phyloP scores from a whole-genome alignment of 2,888 invertebrate species.

The Tenthredo notha region DNA sequence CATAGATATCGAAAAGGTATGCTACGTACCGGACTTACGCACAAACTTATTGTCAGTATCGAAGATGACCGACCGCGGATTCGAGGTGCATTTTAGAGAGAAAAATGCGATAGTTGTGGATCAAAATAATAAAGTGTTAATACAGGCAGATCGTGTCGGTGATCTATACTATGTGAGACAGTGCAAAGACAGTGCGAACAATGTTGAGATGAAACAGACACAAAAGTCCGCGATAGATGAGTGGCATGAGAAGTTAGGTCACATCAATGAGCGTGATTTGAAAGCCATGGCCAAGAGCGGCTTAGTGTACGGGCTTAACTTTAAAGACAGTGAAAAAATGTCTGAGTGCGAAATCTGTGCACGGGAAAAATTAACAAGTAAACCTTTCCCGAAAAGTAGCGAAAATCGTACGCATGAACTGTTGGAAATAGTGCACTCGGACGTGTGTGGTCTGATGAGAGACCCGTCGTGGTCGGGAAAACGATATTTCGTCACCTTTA shows the following conservation, averaged over 20 bases:
- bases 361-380: conserved; percentile 53
- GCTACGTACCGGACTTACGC: not conserved
- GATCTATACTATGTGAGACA: not conserved
- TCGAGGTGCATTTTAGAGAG: not conserved
- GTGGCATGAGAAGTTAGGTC: not conserved
- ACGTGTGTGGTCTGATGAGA: conserved; percentile 57
- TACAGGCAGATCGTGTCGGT: not conserved
- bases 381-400: conserved; percentile 48
- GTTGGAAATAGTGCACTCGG: conserved; percentile 57
- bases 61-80: not conserved
- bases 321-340: conserved; percentile 26
- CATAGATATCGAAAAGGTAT: conserved; percentile 12
- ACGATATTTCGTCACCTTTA: conserved; percentile 58
- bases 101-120: not conserved
- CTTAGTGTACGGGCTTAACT: not conserved
- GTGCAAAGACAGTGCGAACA: not conserved
- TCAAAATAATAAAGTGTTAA: not conserved
- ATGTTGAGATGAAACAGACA: not conserved
- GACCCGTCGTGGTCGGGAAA: conserved; percentile 28
- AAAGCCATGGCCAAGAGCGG: not conserved
- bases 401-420: not conserved
- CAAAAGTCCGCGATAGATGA: not conserved
- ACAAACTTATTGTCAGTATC: not conserved
- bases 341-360: conserved; percentile 55
- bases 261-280: not conserved